Evolutionary conservation across 2,797 vertebrate genomes (phyloP), one percentile per base, ranked within the genome.

Genomic region (Arrhamphus sclerolepis): DNA sequence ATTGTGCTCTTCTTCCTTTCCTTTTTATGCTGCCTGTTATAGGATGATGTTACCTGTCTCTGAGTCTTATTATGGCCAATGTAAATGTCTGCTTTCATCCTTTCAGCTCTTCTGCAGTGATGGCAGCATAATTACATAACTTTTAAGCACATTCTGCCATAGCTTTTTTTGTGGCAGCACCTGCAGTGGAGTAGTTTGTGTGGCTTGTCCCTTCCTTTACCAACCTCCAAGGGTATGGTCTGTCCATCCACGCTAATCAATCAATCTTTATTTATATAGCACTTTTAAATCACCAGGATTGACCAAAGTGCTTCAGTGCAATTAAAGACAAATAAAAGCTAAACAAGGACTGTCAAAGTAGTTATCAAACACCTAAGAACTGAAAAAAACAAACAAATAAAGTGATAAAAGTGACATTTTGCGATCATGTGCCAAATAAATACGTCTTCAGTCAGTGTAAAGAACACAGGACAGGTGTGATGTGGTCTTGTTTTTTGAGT

Each of bases 1-100:
- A 72, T 70, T 68, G 26, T 14, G 16, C 58, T 40, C 38, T 41
- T 67, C 50, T 38, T 55, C 38, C 0, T 51, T 47, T 10, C 46
- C 39, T 54, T 70, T 68, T 46, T 24, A 58, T 40, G 74, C 61
- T 48, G 6, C 54, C 13, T 5, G n/a, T 52, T 70, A 43, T 56
- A 63, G 62, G 48, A 59, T 75, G 72, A 82, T 83, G 77, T 87
- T 72, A 72, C 54, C 43, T 61, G n/a, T n/a, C n/a, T n/a, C n/a
- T n/a, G n/a, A n/a, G n/a, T n/a, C n/a, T n/a, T n/a, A n/a, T n/a
- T n/a, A n/a, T n/a, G n/a, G n/a, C n/a, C n/a, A n/a, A n/a, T n/a
- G n/a, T n/a, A n/a, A 64, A 80, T 57, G 51, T 76, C 54, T 16
- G 6, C 59, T 58, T 10, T 54, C 43, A 20, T 56, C 56, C 49